Evolutionary conservation across 2,113 vertebrate genomes (phyloP).

Genomic region (Hemiscyllium ocellatum): DNA sequence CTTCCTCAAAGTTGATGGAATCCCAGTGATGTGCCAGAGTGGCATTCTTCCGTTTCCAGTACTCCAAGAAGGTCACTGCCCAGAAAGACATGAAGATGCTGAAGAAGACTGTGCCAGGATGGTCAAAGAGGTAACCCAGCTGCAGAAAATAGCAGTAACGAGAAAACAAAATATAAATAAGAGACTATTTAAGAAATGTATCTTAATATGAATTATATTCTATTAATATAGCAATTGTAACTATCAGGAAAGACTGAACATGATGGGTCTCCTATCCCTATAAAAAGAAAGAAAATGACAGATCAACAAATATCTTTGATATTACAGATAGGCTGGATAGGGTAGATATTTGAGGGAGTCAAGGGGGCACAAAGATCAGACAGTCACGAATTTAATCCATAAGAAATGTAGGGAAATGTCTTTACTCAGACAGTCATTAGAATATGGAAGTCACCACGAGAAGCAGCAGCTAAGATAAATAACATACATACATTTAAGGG

Average conservation of each 20-base stretch:
- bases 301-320: neutral
- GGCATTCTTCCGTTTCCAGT: conserved; percentile 67
- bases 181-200: neutral
- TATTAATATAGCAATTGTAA: neutral
- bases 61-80: conserved; percentile 68
- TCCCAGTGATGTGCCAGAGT: conserved; percentile 69
- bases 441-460: neutral
- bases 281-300: neutral
- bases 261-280: neutral
- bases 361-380: neutral
- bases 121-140: conserved; percentile 68
- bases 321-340: neutral
- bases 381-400: neutral
- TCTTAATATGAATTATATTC: neutral
- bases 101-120: conserved; percentile 66
- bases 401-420: neutral
- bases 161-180: neutral
- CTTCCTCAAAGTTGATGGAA: conserved; percentile 69
- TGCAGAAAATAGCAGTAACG: conserved; percentile 40
- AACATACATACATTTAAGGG: neutral
- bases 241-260: neutral
- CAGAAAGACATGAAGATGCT: conserved; percentile 74
- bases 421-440: neutral
- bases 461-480: neutral
- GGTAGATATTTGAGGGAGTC: neutral